These are phyloP conservation scores for Diadumene lineata DNA, from an alignment of 92 coral and sea anemone genomes.

Conservation along the genomic window DNA sequence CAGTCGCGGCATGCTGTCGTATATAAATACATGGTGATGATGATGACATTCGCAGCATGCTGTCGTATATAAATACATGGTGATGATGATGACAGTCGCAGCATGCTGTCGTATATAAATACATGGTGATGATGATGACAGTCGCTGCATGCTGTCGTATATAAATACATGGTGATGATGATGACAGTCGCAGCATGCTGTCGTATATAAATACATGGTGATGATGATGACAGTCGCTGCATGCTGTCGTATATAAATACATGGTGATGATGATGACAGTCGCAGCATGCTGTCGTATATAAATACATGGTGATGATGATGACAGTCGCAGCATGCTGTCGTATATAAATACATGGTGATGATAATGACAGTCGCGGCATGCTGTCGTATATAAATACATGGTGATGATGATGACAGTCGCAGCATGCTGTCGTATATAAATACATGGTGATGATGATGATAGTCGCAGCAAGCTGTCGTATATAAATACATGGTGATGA, in stretches of 20 bases:
- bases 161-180: conserved; percentile 11
- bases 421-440: too few relatives aligned
- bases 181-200: conserved; percentile 4
- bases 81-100: background rate
- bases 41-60: background rate
- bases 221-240: too few relatives aligned
- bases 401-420: conserved; percentile 9
- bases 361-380: too few relatives aligned
- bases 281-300: background rate
- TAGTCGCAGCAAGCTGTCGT: conserved; percentile 5
- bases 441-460: conserved; percentile 3
- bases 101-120: too few relatives aligned
- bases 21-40: too few relatives aligned
- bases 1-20: background rate
- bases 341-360: too few relatives aligned
- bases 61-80: too few relatives aligned
- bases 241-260: too few relatives aligned
- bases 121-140: conserved; percentile 11
- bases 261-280: background rate
- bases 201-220: too few relatives aligned
- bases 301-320: background rate
- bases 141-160: too few relatives aligned
- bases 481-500: too few relatives aligned
- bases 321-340: background rate
- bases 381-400: too few relatives aligned